Base-by-base conservation (phyloP, 2,888 invertebrate species). In the Lochmaea capreae region DNA sequence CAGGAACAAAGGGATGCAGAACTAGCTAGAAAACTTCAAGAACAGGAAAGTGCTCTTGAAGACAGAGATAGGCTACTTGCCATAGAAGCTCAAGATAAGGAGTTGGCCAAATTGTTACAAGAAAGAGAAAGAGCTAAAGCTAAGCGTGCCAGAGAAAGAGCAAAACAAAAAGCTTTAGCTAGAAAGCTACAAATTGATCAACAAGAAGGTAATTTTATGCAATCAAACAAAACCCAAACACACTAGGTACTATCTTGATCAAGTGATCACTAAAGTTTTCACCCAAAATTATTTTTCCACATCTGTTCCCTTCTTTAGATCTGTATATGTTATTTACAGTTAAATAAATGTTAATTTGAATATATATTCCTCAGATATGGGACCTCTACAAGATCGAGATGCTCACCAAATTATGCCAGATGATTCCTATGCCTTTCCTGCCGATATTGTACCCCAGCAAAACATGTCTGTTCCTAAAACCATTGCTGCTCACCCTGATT, bases 51-150 rank as follows among this genome's bases (percentile, higher is more conserved):
- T 76, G 90, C 90, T 89, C 83, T 88, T 46, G 89, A 90, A 66
- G 88, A 90, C 72, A 77, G 84, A 62, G 84, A 85, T 86, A 89
- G 92, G 77, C 88, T 92, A 81, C 84, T 94, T 77, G 94, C 94
- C 2, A 93, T 94, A 80, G 94, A 95, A 87, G 93, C 93, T 0
- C 94, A 94, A 85, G 94, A 95, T 83, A 92, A 93, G 76, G 94
- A 94, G 85, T 85, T 94, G 66, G 94, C 94, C 2, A 91, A 92
- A 84, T 90, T 94, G 88, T 86, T 95, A 62, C 94, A 94, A 84
- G 94, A 94, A 84, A 88, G 91, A 81, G 94, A 94, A 85, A 90
- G 92, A 80, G 92, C 92, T 18, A 92, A 93, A 85, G 91, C 92
- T 1, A 91, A 91, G 81, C 89, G 93, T 76, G 93, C 93, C 9